These are phyloP conservation scores for Microplitis deprimator DNA, from an alignment of 2,888 invertebrate species.

Conservation along the genomic window DNA sequence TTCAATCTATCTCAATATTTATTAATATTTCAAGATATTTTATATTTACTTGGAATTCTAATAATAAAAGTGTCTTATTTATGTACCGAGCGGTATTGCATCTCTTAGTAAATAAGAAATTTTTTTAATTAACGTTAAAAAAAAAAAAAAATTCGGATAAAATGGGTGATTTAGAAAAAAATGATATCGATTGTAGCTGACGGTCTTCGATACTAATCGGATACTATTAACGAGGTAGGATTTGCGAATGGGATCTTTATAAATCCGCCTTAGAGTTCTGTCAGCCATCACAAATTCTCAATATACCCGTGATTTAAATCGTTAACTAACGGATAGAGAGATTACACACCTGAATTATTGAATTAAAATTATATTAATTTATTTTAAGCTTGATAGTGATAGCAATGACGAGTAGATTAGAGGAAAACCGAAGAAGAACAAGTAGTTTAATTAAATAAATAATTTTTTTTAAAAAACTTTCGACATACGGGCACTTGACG, in stretches of 20 bases:
- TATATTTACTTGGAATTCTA: background rate
- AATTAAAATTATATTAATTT: no score
- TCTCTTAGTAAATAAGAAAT: no score
- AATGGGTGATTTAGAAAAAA: background rate
- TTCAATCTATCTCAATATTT: background rate
- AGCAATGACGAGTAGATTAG: no score
- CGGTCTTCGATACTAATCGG: slow-evolving; percentile 46
- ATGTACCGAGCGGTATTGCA: background rate
- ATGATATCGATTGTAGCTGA: background rate
- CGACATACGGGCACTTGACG: background rate
- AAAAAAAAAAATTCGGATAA: slow-evolving; percentile 8
- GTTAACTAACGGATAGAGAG: background rate
- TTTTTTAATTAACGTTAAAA: background rate
- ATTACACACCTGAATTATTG: background rate
- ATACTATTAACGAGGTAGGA: slow-evolving; percentile 56
- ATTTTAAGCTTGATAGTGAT: no score
- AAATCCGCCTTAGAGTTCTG: slow-evolving; percentile 50
- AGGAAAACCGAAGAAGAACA: background rate
- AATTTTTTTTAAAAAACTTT: background rate
- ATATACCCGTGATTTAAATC: background rate
- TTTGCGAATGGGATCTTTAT: slow-evolving; percentile 57
- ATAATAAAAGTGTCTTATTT: background rate
- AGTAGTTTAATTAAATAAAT: background rate
- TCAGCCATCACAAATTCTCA: slow-evolving; percentile 2
- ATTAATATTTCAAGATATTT: background rate